Evolutionary conservation across 2,797 vertebrate genomes (phyloP).

Genomic region (Hapalemur alaotrensis): DNA sequence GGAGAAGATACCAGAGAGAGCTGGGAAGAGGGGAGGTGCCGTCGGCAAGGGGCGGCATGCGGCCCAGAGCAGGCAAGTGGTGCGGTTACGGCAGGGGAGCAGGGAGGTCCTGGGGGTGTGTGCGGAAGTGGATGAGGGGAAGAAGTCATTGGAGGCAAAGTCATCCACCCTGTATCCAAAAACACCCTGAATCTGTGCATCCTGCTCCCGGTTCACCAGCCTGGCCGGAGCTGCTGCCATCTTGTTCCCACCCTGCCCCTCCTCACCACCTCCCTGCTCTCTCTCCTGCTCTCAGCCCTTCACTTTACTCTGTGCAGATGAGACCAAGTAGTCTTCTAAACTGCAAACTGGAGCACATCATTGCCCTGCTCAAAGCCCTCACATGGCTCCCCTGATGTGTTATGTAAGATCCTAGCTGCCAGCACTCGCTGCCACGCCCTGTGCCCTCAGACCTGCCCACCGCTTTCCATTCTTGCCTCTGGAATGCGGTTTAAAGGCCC

Average conservation of each 20-base stretch:
- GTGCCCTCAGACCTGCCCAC: not conserved
- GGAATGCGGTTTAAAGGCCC: not conserved
- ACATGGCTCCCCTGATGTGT: fast-evolving
- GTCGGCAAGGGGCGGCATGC: not conserved
- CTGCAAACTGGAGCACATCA: not conserved
- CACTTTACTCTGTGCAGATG: not conserved
- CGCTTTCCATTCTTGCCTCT: not conserved
- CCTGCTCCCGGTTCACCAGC: not conserved
- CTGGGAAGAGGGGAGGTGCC: not conserved
- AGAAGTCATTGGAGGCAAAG: not conserved
- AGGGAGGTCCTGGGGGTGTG: too few relatives aligned
- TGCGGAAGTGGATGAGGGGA: not conserved
- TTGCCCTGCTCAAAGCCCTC: not conserved
- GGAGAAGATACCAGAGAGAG: too few relatives aligned
- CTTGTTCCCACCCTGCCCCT: not conserved
- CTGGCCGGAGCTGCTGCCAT: too few relatives aligned
- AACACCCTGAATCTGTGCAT: fast-evolving
- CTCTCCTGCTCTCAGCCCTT: too few relatives aligned
- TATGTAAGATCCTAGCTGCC: not conserved
- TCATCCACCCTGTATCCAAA: not conserved
- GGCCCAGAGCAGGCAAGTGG: not conserved
- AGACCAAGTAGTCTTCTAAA: not conserved
- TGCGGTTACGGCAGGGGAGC: not conserved
- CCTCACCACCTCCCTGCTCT: not conserved
- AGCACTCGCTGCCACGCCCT: not conserved